Evolutionary conservation across 1,140 invertebrate species (phyloP), one percentile per base, ranked within the genome.

Genomic region (Drosophila kurseongensis): DNA sequence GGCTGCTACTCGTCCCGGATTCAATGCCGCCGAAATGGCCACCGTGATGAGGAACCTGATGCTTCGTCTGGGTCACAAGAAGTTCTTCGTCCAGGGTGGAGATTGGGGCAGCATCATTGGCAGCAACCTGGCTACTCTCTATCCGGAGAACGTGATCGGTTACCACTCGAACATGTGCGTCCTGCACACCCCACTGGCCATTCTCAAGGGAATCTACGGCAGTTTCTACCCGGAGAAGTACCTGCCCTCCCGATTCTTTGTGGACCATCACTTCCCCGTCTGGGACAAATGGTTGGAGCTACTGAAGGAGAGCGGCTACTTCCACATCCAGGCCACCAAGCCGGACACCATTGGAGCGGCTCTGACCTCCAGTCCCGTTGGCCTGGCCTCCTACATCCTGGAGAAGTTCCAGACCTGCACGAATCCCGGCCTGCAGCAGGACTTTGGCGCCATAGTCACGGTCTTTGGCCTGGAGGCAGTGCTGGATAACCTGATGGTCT

Each of bases 401-500:
- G 97, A 98, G 91, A 98, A 98, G 92, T 97, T 98, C 84, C 96
- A 95, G 32, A 88, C 95, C 0, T 95, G 95, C 94, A 96, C 96
- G 1, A 96, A 98, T 85, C 97, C 97, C 9, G 96, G 96, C 2
- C 78, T 98, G 0, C 92, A 94, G 1, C 93, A 94, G 52, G 94
- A 94, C 77, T 96, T 93, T 78, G 94, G 94, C 0, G 86, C 76
- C 10, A 78, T 98, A 0, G 93, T 93, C 0, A 93, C 94, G 12
- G 94, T 94, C 62, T 96, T 93, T 75, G 77, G 80, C 0, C 91
- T 96, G 45, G 96, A 97, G 50, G 95, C 97, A 58, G 92, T 98
- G 4, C 93, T 98, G 2, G 97, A 98, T 65, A 97, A 98, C 86
- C 88, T 98, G 0, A 98, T 98, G 96, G 90, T 98, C 29, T 98